A percentile compares a stretch with the other conserved stretches of the same genome.
Conservation (phyloP, 2,888 invertebrate genomes). For the Mimas tiliae region DNA sequence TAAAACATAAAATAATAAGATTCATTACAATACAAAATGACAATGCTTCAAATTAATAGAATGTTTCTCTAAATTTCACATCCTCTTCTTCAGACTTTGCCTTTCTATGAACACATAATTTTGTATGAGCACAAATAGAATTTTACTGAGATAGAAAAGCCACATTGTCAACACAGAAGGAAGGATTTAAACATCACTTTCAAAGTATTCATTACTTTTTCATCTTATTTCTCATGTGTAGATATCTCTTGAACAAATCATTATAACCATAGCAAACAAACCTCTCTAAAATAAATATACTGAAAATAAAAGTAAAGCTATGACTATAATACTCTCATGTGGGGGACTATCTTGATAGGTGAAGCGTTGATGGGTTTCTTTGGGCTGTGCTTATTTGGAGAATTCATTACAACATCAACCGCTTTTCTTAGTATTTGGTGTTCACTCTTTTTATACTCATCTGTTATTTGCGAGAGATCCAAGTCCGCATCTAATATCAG, state of each 20-base stretch:
- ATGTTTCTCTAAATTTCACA: not conserved
- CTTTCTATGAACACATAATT: not conserved
- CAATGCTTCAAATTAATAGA: not conserved
- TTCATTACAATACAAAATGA: not conserved
- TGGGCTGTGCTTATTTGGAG: conserved; percentile 76
- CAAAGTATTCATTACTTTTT: not conserved
- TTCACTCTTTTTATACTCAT: conserved; percentile 87
- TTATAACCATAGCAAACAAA: not conserved
- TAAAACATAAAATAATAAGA: not conserved
- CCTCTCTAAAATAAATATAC: conserved; percentile 19
- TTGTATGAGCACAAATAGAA: not conserved
- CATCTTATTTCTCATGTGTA: not conserved
- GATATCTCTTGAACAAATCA: not conserved
- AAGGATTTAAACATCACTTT: not conserved
- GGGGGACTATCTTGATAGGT: conserved; percentile 70
- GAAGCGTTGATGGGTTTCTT: conserved; percentile 74
- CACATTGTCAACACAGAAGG: not conserved
- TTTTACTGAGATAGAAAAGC: not conserved
- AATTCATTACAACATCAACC: conserved; percentile 78
- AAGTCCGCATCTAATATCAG: conserved; percentile 88
- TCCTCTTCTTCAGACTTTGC: not conserved
- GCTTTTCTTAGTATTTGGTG: conserved; percentile 77
- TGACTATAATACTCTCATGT: conserved; percentile 67
- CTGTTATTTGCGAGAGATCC: conserved; percentile 86
- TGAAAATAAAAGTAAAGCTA: conserved; percentile 31